Percentiles rank a stretch among this genome's conserved stretches.
Conservation (phyloP, 92 coral and sea anemone genomes). For the Heliopora coerulea region DNA sequence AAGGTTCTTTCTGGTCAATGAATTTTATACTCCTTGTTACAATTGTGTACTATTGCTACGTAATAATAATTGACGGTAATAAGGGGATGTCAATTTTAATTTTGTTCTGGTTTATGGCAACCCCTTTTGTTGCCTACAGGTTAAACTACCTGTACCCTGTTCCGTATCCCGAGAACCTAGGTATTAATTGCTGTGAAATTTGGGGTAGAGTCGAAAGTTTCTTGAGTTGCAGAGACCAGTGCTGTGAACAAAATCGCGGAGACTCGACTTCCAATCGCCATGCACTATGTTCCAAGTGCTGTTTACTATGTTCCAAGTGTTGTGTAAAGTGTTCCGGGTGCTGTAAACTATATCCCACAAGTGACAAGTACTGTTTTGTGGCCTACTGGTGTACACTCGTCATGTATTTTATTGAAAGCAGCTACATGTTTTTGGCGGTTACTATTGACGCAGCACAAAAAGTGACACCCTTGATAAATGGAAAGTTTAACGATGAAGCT, state of each 20-base stretch:
- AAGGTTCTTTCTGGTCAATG: conserved; percentile 24
- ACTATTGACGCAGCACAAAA: neutral
- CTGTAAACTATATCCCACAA: too few species aligned
- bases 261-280: too few species aligned
- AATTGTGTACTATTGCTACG: neutral
- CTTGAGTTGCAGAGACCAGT: too few species aligned
- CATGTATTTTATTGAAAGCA: neutral
- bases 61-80: neutral
- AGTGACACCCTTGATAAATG: neutral
- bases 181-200: too few species aligned
- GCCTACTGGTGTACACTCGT: conserved; percentile 5
- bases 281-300: neutral
- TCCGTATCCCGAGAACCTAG: neutral
- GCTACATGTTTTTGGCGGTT: neutral
- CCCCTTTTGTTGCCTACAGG: neutral
- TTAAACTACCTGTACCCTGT: conserved; percentile 14
- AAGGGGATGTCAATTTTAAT: neutral
- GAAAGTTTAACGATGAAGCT: neutral
- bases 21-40: neutral
- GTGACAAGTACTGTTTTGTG: too few species aligned
- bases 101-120: neutral
- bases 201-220: too few species aligned
- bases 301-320: too few species aligned
- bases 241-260: neutral
- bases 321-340: too few species aligned